phyloP scores from a whole-genome alignment of 2,113 vertebrate genomes.

The Panurus biarmicus region DNA sequence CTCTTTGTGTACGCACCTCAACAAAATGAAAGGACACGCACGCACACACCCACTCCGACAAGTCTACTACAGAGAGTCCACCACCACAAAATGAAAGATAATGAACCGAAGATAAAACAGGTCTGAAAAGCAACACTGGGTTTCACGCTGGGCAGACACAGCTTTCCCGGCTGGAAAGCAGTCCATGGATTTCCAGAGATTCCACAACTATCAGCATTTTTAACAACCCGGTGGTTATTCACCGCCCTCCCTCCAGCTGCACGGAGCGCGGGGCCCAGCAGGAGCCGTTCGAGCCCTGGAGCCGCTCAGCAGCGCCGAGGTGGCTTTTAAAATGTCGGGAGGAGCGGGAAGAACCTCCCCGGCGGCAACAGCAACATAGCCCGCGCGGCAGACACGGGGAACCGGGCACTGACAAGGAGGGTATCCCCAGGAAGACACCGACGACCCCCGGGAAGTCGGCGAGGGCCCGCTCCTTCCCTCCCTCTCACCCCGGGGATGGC shows the following conservation, averaged over 20 bases:
- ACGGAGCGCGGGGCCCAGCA: background rate
- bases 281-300: background rate
- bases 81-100: background rate
- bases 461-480: background rate
- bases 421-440: background rate
- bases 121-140: background rate
- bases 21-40: background rate
- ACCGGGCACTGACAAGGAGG: background rate
- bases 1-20: background rate
- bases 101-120: background rate
- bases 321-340: background rate
- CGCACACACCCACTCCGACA: background rate
- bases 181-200: background rate
- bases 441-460: background rate
- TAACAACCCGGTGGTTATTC: background rate
- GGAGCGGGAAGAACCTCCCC: background rate
- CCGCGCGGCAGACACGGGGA: background rate
- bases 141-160: background rate
- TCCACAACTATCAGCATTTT: background rate
- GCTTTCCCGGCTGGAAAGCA: background rate
- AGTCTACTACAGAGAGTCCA: background rate
- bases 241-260: background rate
- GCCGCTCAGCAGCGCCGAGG: background rate
- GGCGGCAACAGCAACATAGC: background rate
- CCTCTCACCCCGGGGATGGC: background rate